Base-by-base conservation (phyloP, 2,113 vertebrate genomes). In the Cheilinus undulatus region DNA sequence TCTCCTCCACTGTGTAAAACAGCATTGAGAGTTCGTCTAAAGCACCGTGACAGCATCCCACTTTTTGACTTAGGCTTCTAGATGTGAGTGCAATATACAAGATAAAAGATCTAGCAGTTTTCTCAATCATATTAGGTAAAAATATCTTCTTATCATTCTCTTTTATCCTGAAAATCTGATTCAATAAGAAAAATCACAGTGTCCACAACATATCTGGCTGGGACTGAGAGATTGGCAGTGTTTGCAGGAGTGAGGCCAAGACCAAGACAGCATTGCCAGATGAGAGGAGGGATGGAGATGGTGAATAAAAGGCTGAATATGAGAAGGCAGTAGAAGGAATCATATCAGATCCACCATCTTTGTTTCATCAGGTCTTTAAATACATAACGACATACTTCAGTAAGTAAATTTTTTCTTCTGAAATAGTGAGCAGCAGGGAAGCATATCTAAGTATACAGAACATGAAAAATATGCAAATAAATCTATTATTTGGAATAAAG, bases 191-290 rank as follows among this genome's bases (percentile, higher is more conserved):
- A 69, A 69, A 70, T 78, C 78, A 61, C 82, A 85, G 69, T 74
- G 38, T 78, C 70, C 24, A 17, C 40, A 51, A 43, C 4, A 72
- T 13, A 36, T 51, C 38, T 53, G 0, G n/a, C 67, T 59, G 64
- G 6, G 49, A 65, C 49, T 20, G 56, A 73, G 59, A 76, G 23
- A 46, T 59, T 82, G 84, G 81, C 86, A 86, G 81, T 84, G 81
- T 72, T 60, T 60, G 71, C 69, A 45, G 42, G 36, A 82, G 45
- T 30, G 45, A 19, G 52, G 58, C 53, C 48, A 34, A 57, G 36
- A 58, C 12, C 17, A 23, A 38, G 22, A 1, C 11, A 45, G n/a
- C 13, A 3, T 48, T 6, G 42, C 26, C 45, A 73, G 3, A 32
- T 26, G 22, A 6, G 24, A 9, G 7, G 45, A 51, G n/a, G n/a